Conservation (phyloP, 1,140 invertebrate genomes). For the Eupeodes corollae region DNA sequence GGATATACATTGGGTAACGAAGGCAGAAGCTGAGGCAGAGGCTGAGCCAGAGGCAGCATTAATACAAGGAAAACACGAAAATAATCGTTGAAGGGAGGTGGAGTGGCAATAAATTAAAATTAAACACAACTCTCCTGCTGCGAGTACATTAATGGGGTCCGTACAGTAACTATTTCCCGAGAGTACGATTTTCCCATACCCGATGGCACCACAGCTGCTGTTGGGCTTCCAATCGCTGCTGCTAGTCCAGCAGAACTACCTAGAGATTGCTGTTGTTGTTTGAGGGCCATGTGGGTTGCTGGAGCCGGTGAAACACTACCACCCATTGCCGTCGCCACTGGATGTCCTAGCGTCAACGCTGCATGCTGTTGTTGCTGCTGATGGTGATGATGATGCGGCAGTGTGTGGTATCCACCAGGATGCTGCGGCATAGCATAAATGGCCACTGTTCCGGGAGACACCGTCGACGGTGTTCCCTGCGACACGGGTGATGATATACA, state of each 20-base stretch:
- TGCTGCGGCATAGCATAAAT: conserved; percentile 32
- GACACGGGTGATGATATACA: conserved; percentile 28
- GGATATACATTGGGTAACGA: no score
- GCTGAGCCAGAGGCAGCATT: no score
- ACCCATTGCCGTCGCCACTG: background rate
- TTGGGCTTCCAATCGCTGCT: conserved; percentile 22
- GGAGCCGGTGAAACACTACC: background rate
- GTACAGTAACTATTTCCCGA: conserved; percentile 68
- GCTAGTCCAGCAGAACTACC: conserved; percentile 29
- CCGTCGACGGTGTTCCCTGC: conserved; percentile 31
- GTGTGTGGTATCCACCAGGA: conserved; percentile 32
- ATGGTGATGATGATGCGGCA: conserved; percentile 31
- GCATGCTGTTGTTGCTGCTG: conserved; percentile 8
- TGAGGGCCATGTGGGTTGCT: conserved; percentile 25
- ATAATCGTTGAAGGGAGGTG: no score
- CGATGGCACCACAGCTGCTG: conserved; percentile 26
- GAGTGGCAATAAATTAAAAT: conserved; percentile 13
- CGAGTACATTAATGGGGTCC: conserved; percentile 66
- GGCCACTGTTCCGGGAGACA: conserved; percentile 31
- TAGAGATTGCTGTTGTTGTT: conserved; percentile 43
- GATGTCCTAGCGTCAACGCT: background rate
- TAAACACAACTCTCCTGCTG: conserved; percentile 80
- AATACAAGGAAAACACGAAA: no score
- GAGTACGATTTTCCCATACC: conserved; percentile 38
- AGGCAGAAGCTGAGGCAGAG: no score